phyloP scores from a whole-genome alignment of 2,797 vertebrate species.

The Thaleichthys pacificus region DNA sequence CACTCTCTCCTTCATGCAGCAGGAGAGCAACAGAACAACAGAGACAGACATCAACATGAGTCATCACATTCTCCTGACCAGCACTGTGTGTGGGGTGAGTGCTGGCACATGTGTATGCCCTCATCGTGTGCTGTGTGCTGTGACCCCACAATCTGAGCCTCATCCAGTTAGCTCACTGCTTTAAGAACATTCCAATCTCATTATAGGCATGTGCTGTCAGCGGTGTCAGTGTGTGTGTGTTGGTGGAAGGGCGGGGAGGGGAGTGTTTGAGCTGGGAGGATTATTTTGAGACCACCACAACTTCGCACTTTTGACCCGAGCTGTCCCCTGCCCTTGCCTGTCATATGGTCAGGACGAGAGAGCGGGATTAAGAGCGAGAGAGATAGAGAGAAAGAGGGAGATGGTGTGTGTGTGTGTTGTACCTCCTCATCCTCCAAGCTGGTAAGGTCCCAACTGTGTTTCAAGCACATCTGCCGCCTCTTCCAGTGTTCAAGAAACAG shows the following conservation, averaged over 20 bases:
- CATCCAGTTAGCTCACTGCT: conserved; percentile 40
- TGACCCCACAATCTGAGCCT: conserved; percentile 35
- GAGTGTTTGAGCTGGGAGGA: neutral
- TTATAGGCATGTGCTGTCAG: conserved; percentile 41
- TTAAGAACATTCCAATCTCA: conserved; percentile 59
- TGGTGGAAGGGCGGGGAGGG: neutral
- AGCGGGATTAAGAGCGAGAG: no score
- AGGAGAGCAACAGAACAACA: conserved; percentile 28
- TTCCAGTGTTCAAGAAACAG: conserved; percentile 99
- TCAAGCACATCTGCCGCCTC: conserved; percentile 90
- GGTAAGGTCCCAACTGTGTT: conserved; percentile 93
- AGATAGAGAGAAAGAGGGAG: neutral
- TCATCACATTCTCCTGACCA: neutral
- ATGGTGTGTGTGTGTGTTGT: conserved; percentile 11
- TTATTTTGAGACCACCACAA: neutral
- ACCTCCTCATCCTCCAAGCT: conserved; percentile 96
- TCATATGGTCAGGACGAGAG: neutral
- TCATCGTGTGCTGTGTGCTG: conserved; percentile 10
- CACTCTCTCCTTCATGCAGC: conserved; percentile 69
- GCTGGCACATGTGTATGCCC: conserved; percentile 23
- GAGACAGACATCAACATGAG: conserved; percentile 3
- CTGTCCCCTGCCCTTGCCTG: neutral
- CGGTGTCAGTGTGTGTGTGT: conserved; percentile 8
- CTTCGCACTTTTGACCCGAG: neutral
- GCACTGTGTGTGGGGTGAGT: neutral